Percentiles rank a stretch among this genome's conserved stretches.
These are phyloP conservation scores for Betta splendens DNA, from an alignment of 2,797 vertebrate genomes.

Conservation along the genomic window DNA sequence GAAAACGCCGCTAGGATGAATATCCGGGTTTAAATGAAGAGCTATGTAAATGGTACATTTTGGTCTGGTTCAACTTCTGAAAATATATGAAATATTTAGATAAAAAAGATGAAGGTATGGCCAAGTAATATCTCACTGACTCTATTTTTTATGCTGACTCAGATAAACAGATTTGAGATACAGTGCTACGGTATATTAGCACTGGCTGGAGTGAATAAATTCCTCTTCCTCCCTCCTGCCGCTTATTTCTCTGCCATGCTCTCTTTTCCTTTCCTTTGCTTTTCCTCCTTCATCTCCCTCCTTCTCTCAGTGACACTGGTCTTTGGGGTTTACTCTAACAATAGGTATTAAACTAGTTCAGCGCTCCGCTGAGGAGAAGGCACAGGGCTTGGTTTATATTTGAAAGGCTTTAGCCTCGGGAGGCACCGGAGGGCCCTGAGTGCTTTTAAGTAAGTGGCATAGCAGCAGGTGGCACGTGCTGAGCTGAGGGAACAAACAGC, in stretches of 20 bases:
- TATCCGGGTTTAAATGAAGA: conserved; percentile 17
- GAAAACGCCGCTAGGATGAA: conserved; percentile 34
- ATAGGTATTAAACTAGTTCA: conserved; percentile 82
- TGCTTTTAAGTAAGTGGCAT: conserved; percentile 61
- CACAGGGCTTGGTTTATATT: conserved; percentile 66
- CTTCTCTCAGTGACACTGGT: conserved; percentile 53
- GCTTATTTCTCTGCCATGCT: conserved; percentile 24
- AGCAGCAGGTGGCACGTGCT: conserved; percentile 62
- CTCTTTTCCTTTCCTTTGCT: conserved; percentile 15
- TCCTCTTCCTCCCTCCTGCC: conserved; percentile 2
- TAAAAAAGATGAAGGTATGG: conserved; percentile 1
- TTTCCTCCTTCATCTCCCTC: conserved; percentile 26
- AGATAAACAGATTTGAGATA: neutral
- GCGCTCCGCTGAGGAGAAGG: conserved; percentile 65
- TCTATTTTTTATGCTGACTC: neutral
- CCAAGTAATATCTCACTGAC: neutral
- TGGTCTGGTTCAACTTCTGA: neutral
- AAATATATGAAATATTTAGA: conserved; percentile 8
- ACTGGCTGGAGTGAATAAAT: conserved; percentile 20
- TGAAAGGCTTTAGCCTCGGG: conserved; percentile 63
- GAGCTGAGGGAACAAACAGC: conserved; percentile 38
- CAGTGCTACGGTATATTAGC: neutral
- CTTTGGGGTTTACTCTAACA: conserved; percentile 76
- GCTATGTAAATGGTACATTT: conserved; percentile 3
- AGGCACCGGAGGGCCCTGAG: conserved; percentile 48